phyloP scores from a whole-genome alignment of 2,888 invertebrate species.

The Drepana falcataria region DNA sequence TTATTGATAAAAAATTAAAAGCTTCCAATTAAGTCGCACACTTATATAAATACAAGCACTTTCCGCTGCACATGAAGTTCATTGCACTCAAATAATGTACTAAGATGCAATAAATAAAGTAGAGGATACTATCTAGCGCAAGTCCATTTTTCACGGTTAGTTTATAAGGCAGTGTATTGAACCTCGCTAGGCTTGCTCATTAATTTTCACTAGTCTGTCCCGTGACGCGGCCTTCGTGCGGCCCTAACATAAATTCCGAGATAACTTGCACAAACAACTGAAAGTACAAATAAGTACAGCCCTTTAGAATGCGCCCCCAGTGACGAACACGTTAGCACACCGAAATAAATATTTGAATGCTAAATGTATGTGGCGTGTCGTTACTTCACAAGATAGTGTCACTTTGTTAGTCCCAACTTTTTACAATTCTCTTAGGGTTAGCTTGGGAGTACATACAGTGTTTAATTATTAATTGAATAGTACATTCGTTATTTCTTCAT shows the following conservation, averaged over 20 bases:
- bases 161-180: slow-evolving; percentile 34
- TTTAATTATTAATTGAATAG: not conserved
- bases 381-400: not conserved
- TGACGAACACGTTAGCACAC: slow-evolving; percentile 51
- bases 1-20: no score
- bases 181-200: slow-evolving; percentile 44
- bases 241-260: slow-evolving; percentile 65
- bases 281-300: slow-evolving; percentile 63
- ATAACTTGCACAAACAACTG: slow-evolving; percentile 67
- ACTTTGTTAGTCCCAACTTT: not conserved
- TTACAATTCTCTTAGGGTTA: not conserved
- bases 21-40: no score
- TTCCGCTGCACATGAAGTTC: not conserved
- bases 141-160: slow-evolving; percentile 31
- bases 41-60: not conserved
- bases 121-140: not conserved
- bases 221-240: slow-evolving; percentile 49
- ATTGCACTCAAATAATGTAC: not conserved
- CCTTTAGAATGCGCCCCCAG: slow-evolving; percentile 61
- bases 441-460: not conserved
- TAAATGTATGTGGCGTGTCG: slow-evolving; percentile 5
- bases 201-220: slow-evolving; percentile 65
- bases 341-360: slow-evolving; percentile 37
- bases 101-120: not conserved
- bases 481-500: no score